Base-by-base conservation (phyloP, 2,888 invertebrate species). In the Polydrusus cervinus region DNA sequence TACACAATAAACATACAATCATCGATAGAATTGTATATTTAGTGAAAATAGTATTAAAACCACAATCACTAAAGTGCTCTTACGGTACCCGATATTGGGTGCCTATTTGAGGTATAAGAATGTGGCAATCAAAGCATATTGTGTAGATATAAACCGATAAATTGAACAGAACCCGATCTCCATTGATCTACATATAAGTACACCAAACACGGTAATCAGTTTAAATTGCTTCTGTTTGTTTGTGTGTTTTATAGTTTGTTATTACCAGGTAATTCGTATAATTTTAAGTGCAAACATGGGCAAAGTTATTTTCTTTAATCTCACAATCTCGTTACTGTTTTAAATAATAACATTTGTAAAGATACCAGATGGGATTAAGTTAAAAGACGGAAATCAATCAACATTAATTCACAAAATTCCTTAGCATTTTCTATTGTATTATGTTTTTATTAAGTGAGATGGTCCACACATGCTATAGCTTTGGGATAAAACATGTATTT, bases 81-180 rank as follows among this genome's bases (percentile, higher is more conserved):
- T 68, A 57, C 67, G 67, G 67, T 68, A 68, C 45, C 43, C 18
- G 55, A 60, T 40, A 68, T 68, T 68, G 55, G 55, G 38, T 45
- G 10, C 45, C 57, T 57, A 68, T 68, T 57, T 55, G 25, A 57
- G 57, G 25, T 57, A 34, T n/a, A 57, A 45, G 55, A 68, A 68
- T 68, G 67, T 68, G 16, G 55, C 51, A 64, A 71, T 71, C 71
- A 71, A 55, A 55, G 45, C 71, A 71, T 43, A 71, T 71, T 71
- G 71, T 71, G 71, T 64, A 43, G 64, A 71, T 18, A 53, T 65
- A 53, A 71, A 14, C 40, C 71, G 71, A 55, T 55, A 71, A 71
- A 71, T 65, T 64, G 60, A 47, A 65, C 14, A 64, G 64, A 65
- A 62, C 43, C 55, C 55, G 68, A 68, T 68, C 43, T 60, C 30